Conservation (phyloP, 1,140 invertebrate species). For the Ganaspis sp. region DNA sequence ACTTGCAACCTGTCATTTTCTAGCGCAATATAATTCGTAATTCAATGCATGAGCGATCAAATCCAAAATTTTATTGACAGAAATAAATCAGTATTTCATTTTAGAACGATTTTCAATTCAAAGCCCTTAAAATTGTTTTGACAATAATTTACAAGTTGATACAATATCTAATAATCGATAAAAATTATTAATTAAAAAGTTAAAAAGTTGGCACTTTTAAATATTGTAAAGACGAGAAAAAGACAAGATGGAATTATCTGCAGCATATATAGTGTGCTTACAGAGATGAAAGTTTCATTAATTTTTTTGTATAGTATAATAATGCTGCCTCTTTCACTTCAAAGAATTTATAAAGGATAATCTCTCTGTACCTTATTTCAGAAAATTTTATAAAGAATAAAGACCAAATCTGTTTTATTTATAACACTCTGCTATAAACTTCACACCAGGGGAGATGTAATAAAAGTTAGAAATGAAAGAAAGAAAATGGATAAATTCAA, state of each 20-base stretch:
- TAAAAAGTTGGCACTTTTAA: background rate
- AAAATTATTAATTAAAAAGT: background rate
- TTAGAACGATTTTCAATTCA: background rate
- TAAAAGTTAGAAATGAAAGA: background rate
- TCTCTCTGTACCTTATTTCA: no score
- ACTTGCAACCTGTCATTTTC: conserved; percentile 12
- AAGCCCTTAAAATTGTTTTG: background rate
- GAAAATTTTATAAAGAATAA: background rate
- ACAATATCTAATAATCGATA: background rate
- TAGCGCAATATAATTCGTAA: background rate
- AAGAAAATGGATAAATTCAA: conserved; percentile 10
- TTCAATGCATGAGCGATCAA: background rate
- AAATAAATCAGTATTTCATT: background rate
- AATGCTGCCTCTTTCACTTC: no score
- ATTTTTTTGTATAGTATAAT: no score
- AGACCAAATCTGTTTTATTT: background rate
- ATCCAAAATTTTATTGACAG: background rate
- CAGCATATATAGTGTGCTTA: no score
- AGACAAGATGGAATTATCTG: no score
- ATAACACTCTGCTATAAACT: background rate
- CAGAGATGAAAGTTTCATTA: no score
- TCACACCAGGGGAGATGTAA: background rate
- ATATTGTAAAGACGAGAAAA: background rate
- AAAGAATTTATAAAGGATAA: no score
- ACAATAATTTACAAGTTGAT: background rate